Evolutionary conservation across 2,797 vertebrate genomes (phyloP), one percentile per base, ranked within the genome.

Genomic region (Cossypha dichroa): DNA sequence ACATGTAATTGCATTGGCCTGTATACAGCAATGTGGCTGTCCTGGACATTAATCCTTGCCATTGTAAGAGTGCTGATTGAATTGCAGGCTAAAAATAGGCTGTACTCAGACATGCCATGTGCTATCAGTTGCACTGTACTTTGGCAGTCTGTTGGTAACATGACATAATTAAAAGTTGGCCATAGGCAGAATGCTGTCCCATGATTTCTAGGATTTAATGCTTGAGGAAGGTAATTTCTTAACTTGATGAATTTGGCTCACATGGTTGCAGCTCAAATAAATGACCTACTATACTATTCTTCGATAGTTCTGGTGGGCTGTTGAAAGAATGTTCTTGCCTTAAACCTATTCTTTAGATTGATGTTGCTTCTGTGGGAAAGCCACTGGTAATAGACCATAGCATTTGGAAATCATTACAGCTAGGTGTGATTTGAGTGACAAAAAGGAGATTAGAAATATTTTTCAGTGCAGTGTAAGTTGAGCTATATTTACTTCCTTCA

Each of bases 71-170:
- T 82, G 77, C 66, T 81, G 94, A 92, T 84, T 95, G 97, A 96
- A 97, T 97, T 97, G 62, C 91, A 85, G 58, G 89, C 88, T 98
- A 97, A 98, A 98, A 98, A 98, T 98, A 98, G 95, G 73, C 78
- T 34, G 46, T 93, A 94, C 96, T 93, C 96, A 97, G 96, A 97
- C 96, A 78, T 88, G 96, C 92, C 95, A 17, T 92, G 74, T 78
- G 88, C 66, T 91, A 48, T 93, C 81, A 40, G 48, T 83, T 83
- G 72, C 2, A 4, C 33, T 93, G 40, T 79, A 48, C 74, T 83
- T 74, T 93, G 80, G 55, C 74, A 92, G 49, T 62, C 85, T 90
- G 64, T 91, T 90, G 78, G 70, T 91, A 89, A 85, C 34, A 18
- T 83, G 91, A 85, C 69, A 76, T 94, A 95, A 88, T 81, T 81